A percentile compares a stretch with the other conserved stretches of the same genome.
phyloP scores from a whole-genome alignment of 92 coral and sea anemone genomes.

The Paragorgia papillata region DNA sequence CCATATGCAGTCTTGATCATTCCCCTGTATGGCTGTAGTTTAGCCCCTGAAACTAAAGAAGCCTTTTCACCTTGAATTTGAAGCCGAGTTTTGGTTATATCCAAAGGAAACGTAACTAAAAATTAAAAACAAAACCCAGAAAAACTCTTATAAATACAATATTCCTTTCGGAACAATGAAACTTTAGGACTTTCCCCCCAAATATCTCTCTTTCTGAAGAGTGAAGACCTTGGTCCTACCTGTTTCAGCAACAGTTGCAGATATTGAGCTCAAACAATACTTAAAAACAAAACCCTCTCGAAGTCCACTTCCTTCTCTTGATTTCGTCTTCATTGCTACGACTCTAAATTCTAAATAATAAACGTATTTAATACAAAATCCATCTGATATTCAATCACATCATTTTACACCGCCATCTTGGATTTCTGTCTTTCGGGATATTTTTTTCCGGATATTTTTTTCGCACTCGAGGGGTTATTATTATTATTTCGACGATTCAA shows the following conservation, averaged over 20 bases:
- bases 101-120: slow-evolving; percentile 89
- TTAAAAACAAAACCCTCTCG: slow-evolving; percentile 75
- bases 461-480: background rate
- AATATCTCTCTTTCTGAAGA: too few relatives aligned
- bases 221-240: too few relatives aligned
- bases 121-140: background rate
- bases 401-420: slow-evolving; percentile 7
- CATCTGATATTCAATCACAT: background rate
- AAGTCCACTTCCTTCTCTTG: slow-evolving; percentile 32
- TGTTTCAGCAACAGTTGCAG: slow-evolving; percentile 99
- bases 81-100: slow-evolving; percentile 93
- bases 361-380: background rate
- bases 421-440: background rate
- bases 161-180: too few relatives aligned
- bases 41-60: slow-evolving; percentile 61
- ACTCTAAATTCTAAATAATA: background rate
- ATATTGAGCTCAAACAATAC: slow-evolving; percentile 82
- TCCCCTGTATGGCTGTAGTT: slow-evolving; percentile 79
- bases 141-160: too few relatives aligned
- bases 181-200: too few relatives aligned
- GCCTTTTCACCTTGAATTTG: slow-evolving; percentile 98
- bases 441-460: background rate
- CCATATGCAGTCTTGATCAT: slow-evolving; percentile 97
- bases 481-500: background rate
- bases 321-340: slow-evolving; percentile 18